Evolutionary conservation across 1,140 invertebrate species (phyloP).

Genomic region (Drosophila micromelanica): DNA sequence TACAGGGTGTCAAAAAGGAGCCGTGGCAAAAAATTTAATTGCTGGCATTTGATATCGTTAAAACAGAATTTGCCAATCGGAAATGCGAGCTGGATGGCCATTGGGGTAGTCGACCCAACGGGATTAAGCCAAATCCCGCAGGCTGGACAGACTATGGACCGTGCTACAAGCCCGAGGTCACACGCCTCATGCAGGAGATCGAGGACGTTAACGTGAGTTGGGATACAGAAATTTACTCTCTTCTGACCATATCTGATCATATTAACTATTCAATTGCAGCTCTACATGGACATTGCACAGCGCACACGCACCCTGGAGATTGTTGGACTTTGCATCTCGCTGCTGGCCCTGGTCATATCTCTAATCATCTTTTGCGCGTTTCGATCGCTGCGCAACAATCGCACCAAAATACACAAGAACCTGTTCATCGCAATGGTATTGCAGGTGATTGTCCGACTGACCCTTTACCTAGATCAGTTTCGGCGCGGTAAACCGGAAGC

Average conservation of each 20-base stretch:
- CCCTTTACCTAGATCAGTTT: slow-evolving; percentile 93
- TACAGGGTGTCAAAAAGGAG: no score
- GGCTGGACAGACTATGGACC: slow-evolving; percentile 95
- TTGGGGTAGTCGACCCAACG: slow-evolving; percentile 88
- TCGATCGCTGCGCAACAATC: slow-evolving; percentile 92
- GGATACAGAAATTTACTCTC: no score
- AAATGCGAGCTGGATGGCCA: slow-evolving; percentile 89
- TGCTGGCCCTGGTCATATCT: slow-evolving; percentile 90
- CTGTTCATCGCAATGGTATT: slow-evolving; percentile 94
- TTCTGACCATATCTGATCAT: no score
- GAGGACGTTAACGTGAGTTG: slow-evolving; percentile 80
- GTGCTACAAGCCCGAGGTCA: slow-evolving; percentile 91
- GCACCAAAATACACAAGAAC: slow-evolving; percentile 95
- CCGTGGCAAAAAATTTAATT: slow-evolving; percentile 6
- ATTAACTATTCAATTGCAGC: slow-evolving; percentile 7
- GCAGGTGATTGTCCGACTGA: slow-evolving; percentile 93
- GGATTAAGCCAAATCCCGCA: slow-evolving; percentile 72
- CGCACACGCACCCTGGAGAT: slow-evolving; percentile 92
- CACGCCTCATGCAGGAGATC: slow-evolving; percentile 87
- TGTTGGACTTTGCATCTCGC: slow-evolving; percentile 91
- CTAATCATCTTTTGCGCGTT: slow-evolving; percentile 92
- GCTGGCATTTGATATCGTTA: background rate
- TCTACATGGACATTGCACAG: slow-evolving; percentile 87
- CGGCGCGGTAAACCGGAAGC: slow-evolving; percentile 76
- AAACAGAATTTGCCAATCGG: slow-evolving; percentile 90